Base-by-base conservation (phyloP, 2,888 invertebrate genomes). In the Nomada lathburiana region DNA sequence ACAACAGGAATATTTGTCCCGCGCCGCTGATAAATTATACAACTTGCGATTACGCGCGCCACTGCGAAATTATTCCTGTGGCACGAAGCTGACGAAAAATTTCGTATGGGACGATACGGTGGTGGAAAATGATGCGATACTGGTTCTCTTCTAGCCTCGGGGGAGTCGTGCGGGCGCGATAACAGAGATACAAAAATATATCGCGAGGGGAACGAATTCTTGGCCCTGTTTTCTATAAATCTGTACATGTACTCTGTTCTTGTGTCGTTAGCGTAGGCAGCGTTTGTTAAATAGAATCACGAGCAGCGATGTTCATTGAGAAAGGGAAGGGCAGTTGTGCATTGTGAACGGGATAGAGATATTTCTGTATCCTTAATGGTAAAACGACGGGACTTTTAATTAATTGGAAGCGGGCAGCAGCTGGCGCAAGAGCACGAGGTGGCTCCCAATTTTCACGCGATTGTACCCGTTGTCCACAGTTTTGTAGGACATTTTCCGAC, bases 381-480 rank as follows among this genome's bases (percentile, higher is more conserved):
- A 68, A 53, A 76, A 20, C 53, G 68, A n/a, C 59, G 64, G 44
- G 55, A 53, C 72, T 76, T 81, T 82, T 72, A 77, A 83, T 86
- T 86, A 85, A 85, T 83, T 81, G 86, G 84, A 84, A 80, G 75
- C 62, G 71, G 69, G 70, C 76, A 72, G 70, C 76, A 60, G 79
- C 64, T 77, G 79, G 47, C 50, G 79, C 71, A 76, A 82, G 73
- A 85, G 78, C 47, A 47, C 79, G 74, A 20, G 67, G 50, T 55
- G 57, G 71, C 59, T 29, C 60, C 75, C 78, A 85, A 87, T 87
- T 86, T 86, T 85, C 88, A 71, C 80, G 80, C 85, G 84, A 86
- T 86, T 87, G 85, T 87, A 83, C 85, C 71, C 82, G 88, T 71
- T 83, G 76, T 81, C 72, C 72, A 63, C 73, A 86, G 84, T 84